Conservation (phyloP, 2,113 vertebrate species). For the Anser cygnoides region DNA sequence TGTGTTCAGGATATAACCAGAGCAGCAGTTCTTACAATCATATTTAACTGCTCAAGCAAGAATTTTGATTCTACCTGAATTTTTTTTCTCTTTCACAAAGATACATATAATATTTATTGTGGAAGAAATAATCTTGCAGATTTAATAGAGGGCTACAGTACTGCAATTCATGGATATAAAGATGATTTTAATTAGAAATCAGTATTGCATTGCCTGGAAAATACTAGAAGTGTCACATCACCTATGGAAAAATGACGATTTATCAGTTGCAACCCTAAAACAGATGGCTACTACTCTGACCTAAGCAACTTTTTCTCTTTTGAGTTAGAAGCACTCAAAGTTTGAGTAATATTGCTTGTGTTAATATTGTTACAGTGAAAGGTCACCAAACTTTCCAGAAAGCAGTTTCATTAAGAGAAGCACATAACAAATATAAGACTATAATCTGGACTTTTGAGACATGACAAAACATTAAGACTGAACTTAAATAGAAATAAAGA, state of each 20-base stretch:
- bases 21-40: no score
- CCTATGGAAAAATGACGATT: not conserved
- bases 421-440: not conserved
- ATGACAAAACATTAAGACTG: not conserved
- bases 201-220: not conserved
- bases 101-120: not conserved
- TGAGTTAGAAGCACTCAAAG: not conserved
- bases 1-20: not conserved
- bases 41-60: no score
- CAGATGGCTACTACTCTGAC: not conserved
- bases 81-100: not conserved
- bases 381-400: slow-evolving; percentile 16
- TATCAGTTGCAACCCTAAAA: slow-evolving; percentile 10
- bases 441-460: not conserved
- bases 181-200: not conserved
- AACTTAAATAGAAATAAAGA: not conserved
- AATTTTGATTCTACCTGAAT: no score
- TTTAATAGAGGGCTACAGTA: not conserved
- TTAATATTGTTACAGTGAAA: not conserved
- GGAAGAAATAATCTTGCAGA: not conserved
- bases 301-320: not conserved
- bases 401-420: not conserved
- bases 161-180: not conserved
- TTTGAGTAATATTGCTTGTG: not conserved
- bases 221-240: not conserved